These are phyloP conservation scores for Prietella phreatophila DNA, from an alignment of 2,113 vertebrate genomes.

Conservation along the genomic window DNA sequence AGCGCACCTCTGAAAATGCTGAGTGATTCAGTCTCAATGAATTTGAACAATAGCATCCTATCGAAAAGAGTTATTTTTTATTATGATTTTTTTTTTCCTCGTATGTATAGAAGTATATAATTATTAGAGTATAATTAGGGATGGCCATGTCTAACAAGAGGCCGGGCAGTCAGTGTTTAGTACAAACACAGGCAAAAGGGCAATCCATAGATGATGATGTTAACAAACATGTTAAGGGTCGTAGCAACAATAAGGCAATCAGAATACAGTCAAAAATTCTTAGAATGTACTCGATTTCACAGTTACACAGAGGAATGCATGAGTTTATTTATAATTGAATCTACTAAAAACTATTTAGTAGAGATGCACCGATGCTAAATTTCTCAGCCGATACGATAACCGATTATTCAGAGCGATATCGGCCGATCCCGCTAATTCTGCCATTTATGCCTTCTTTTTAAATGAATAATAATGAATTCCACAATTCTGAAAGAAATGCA, in stretches of 20 bases:
- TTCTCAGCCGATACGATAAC: too few relatives aligned
- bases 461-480: too few relatives aligned
- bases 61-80: background rate
- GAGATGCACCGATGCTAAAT: too few relatives aligned
- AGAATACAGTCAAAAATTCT: background rate
- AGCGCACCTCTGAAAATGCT: background rate
- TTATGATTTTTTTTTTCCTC: too few relatives aligned
- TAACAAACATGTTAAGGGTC: background rate
- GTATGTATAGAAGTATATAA: too few relatives aligned
- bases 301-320: background rate
- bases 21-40: background rate
- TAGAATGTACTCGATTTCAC: background rate
- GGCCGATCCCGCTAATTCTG: too few relatives aligned
- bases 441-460: too few relatives aligned
- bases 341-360: too few relatives aligned
- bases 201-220: background rate
- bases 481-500: too few relatives aligned
- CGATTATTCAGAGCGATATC: too few relatives aligned
- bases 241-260: background rate
- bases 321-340: background rate
- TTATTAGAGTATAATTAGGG: too few relatives aligned
- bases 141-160: too few relatives aligned
- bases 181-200: background rate
- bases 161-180: background rate
- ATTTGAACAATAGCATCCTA: background rate